Percentiles rank a stretch among this genome's conserved stretches.
Evolutionary conservation across 2,797 vertebrate genomes (phyloP).

Genomic region (Acestrorhynchus altus): DNA sequence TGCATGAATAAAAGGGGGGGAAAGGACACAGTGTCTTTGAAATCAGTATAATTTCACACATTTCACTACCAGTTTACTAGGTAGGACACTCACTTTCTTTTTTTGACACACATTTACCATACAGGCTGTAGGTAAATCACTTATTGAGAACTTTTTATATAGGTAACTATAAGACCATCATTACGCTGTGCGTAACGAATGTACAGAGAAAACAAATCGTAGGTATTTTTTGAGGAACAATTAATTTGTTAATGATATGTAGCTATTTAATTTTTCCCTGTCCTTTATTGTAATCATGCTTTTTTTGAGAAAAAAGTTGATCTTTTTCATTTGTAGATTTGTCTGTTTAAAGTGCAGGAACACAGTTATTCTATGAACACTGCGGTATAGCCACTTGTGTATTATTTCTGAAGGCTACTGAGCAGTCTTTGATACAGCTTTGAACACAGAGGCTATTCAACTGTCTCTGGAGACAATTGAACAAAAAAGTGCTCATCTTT

Average conservation of each 20-base stretch:
- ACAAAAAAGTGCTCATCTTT: slow-evolving; percentile 60
- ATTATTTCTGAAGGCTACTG: slow-evolving; percentile 90
- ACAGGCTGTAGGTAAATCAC: slow-evolving; percentile 91
- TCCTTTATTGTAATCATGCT: slow-evolving; percentile 97
- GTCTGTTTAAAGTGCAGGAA: slow-evolving; percentile 97
- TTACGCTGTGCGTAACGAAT: slow-evolving; percentile 99
- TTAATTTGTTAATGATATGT: slow-evolving; percentile 99
- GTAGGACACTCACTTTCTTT: slow-evolving; percentile 82
- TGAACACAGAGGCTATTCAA: slow-evolving; percentile 73
- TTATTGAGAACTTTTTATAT: slow-evolving; percentile 88
- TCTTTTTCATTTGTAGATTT: slow-evolving; percentile 92
- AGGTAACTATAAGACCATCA: slow-evolving; percentile 99
- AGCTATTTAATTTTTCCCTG: slow-evolving; percentile 99
- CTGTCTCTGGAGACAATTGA: slow-evolving; percentile 71
- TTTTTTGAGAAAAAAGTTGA: slow-evolving; percentile 94
- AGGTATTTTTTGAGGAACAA: slow-evolving; percentile 99
- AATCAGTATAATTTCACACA: slow-evolving; percentile 70
- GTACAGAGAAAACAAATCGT: slow-evolving; percentile 98
- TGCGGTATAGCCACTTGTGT: slow-evolving; percentile 91
- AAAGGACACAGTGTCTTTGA: slow-evolving; percentile 64
- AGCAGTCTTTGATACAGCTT: slow-evolving; percentile 73
- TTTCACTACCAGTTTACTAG: slow-evolving; percentile 86
- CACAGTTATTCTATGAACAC: slow-evolving; percentile 93
- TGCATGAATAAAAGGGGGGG: slow-evolving; percentile 60
- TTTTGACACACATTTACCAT: slow-evolving; percentile 86